A percentile compares a stretch with the other conserved stretches of the same genome.
These are phyloP conservation scores for Phymatocera aterrima DNA, from an alignment of 2,888 invertebrate species.

Conservation along the genomic window DNA sequence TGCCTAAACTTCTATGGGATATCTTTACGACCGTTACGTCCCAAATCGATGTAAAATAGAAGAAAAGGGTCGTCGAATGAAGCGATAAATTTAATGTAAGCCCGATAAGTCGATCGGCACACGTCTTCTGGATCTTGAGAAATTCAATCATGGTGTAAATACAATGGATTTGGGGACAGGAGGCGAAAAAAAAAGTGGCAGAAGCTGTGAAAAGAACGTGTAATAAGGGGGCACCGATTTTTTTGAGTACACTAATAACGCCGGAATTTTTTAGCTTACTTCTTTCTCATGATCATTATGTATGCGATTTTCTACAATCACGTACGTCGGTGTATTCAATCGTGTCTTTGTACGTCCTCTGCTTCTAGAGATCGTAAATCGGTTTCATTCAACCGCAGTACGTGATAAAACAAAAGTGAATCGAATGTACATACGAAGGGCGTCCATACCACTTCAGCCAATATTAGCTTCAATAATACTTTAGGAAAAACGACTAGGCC, in stretches of 20 bases:
- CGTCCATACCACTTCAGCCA: conserved; percentile 1
- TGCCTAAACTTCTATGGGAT: neutral
- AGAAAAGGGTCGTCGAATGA: neutral
- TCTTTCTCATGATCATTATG: neutral
- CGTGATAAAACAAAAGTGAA: conserved; percentile 17
- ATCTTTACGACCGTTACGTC: neutral
- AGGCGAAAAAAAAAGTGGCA: neutral
- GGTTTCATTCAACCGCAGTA: conserved; percentile 20
- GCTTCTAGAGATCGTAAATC: neutral
- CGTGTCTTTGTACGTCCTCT: neutral
- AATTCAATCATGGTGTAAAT: neutral
- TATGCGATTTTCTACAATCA: neutral
- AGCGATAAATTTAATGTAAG: neutral
- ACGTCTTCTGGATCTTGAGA: neutral
- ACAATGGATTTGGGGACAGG: too few species aligned
- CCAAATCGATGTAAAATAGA: neutral
- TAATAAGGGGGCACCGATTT: neutral
- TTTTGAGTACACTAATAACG: neutral
- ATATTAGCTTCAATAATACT: neutral
- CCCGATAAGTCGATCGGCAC: neutral
- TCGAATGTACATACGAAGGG: conserved; percentile 13
- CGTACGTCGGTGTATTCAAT: neutral
- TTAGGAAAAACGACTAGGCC: neutral
- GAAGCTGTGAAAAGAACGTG: neutral
- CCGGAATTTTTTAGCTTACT: neutral